Base-by-base conservation (phyloP, 2,113 vertebrate genomes). In the Noturus placidus region DNA sequence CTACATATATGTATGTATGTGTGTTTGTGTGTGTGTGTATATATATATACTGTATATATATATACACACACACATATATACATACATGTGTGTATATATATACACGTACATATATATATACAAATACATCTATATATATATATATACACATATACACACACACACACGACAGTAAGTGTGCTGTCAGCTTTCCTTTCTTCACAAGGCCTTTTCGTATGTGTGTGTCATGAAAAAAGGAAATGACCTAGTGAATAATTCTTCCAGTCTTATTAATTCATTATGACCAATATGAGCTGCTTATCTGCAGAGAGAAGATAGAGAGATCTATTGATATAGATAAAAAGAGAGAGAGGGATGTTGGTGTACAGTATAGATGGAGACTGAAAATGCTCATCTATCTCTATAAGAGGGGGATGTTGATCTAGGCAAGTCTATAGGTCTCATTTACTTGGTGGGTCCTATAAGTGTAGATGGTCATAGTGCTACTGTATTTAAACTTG, bases 261-360 rank as follows among this genome's bases (percentile, higher is more conserved):
- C 93, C 92, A 93, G 93, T 90, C 91, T 90, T 85, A 84, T 93
- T 95, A 94, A 95, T 95, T 94, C 93, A 93, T 95, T 93, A 93
- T 95, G 93, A 95, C 94, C 95, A 95, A 94, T 94, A 93, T 94
- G 93, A 93, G 94, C 93, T 91, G 93, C 94, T 94, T 92, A 94
- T 93, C 93, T 94, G 92, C 9, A 90, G 94, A 92, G 92, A 89
- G 93, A 90, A 35, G 52, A 35, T 19, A 4, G 79, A 63, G 52
- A 59, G 54, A 82, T 38, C 25, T 54, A 70, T 35, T 72, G 65
- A 82, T 78, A 38, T 5, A 63, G 77, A 57, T 50, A 9, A 20
- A 56, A 25, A 27, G 13, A 35, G 15, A 84, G 50, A 67, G 42
- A 83, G 4, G 15, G 14, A 22, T 19, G 19, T 4, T 74, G 70